Evolutionary conservation across 2,113 vertebrate species (phyloP).

Genomic region (Osmerus mordax): DNA sequence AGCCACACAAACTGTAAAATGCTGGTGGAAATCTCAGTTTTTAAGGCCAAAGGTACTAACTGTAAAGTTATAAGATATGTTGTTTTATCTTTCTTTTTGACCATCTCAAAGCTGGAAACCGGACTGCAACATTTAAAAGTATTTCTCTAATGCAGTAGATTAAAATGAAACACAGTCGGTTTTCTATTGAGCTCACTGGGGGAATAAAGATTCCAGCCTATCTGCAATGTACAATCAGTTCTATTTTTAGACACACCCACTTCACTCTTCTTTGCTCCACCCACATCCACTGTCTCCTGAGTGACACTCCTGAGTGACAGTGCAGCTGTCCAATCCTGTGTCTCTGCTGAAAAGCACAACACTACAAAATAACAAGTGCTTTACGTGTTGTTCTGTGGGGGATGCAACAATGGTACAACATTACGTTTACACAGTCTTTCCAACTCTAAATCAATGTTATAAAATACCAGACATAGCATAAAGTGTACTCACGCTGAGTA

Average conservation of each 20-base stretch:
- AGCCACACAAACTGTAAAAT: no score
- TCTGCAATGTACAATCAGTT: conserved; percentile 63
- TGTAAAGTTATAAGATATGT: no score
- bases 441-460: not conserved
- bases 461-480: not conserved
- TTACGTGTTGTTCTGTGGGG: not conserved
- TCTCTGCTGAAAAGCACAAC: conserved; percentile 27
- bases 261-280: not conserved
- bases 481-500: not conserved
- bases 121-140: not conserved
- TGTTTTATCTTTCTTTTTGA: no score
- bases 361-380: conserved; percentile 18
- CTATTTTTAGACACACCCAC: not conserved
- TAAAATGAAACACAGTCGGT: conserved; percentile 21
- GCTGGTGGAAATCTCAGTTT: no score
- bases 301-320: conserved; percentile 11
- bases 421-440: not conserved
- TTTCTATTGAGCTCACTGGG: conserved; percentile 16
- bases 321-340: conserved; percentile 10
- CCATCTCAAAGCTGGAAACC: not conserved
- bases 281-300: not conserved
- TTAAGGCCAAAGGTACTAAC: no score
- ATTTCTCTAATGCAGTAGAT: conserved; percentile 46
- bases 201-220: conserved; percentile 36
- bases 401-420: not conserved